Evolutionary conservation across 1,140 invertebrate genomes (phyloP).

Genomic region (Lepidotrigona ventralis): DNA sequence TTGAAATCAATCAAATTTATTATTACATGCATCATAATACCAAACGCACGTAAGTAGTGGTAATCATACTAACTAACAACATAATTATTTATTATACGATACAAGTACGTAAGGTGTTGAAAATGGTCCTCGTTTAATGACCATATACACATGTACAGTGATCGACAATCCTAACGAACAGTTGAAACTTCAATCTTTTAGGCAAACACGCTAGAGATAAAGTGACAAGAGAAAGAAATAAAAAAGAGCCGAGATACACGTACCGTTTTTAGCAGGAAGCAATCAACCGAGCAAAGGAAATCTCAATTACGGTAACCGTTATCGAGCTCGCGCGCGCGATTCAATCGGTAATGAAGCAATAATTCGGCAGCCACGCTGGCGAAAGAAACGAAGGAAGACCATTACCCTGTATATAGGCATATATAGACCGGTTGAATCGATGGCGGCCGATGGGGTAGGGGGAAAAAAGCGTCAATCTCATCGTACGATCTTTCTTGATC

Average conservation of each 20-base stretch:
- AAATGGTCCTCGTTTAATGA: no score
- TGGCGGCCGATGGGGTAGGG: conserved; percentile 18
- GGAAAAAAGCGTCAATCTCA: conserved; percentile 53
- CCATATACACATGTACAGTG: no score
- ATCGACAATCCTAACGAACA: no score
- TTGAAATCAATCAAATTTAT: no score
- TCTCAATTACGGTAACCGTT: background rate
- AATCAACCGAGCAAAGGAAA: background rate
- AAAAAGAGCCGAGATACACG: background rate
- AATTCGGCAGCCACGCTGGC: conserved; percentile 13
- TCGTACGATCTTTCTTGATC: conserved; percentile 53
- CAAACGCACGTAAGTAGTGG: no score
- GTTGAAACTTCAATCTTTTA: background rate
- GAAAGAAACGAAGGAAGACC: background rate
- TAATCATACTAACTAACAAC: no score
- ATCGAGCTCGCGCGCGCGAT: background rate
- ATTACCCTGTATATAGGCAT: no score
- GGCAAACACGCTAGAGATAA: background rate
- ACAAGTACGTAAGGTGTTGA: no score
- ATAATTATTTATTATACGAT: no score
- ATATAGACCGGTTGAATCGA: conserved; percentile 19
- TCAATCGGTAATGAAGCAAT: conserved; percentile 42
- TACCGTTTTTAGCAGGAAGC: background rate
- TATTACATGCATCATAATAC: no score
- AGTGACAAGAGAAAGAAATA: background rate